Percentiles rank a stretch among this genome's conserved stretches.
Evolutionary conservation across 92 coral and sea anemone species (phyloP).

Genomic region (Actinernus sp.): DNA sequence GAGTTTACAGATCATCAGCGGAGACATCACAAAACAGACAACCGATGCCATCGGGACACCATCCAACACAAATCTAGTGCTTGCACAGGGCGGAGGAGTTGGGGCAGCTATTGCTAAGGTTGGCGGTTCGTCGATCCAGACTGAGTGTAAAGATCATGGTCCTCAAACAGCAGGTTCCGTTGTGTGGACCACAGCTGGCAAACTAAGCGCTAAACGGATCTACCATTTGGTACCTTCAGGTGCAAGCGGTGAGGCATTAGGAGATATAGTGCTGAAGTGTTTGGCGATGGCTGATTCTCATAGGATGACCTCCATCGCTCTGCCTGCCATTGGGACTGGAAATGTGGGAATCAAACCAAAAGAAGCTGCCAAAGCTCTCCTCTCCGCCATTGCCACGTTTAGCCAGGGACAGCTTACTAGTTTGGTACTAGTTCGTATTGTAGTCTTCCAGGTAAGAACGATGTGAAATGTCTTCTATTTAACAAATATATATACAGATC

Average conservation of each 20-base stretch:
- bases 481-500: no score
- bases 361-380: slow-evolving; percentile 56
- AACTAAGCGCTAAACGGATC: no score
- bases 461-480: no score
- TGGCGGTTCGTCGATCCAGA: no score
- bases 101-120: no score
- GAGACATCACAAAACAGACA: slow-evolving; percentile 75
- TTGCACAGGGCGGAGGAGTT: no score
- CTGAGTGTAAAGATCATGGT: no score
- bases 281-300: slow-evolving; percentile 27
- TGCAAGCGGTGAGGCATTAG: slow-evolving; percentile 60
- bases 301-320: slow-evolving; percentile 50
- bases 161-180: no score
- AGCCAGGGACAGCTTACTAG: slow-evolving; percentile 44
- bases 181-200: no score
- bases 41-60: slow-evolving; percentile 72
- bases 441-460: slow-evolving; percentile 54
- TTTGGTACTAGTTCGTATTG: slow-evolving; percentile 55
- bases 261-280: slow-evolving; percentile 38
- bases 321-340: slow-evolving; percentile 89
- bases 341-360: slow-evolving; percentile 14
- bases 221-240: slow-evolving; percentile 33
- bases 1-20: slow-evolving; percentile 57
- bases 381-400: slow-evolving; percentile 62
- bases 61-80: slow-evolving; percentile 41